A percentile compares a stretch with the other conserved stretches of the same genome.
Conservation (phyloP, 1,140 invertebrate genomes). For the Globodera ellingtonae region DNA sequence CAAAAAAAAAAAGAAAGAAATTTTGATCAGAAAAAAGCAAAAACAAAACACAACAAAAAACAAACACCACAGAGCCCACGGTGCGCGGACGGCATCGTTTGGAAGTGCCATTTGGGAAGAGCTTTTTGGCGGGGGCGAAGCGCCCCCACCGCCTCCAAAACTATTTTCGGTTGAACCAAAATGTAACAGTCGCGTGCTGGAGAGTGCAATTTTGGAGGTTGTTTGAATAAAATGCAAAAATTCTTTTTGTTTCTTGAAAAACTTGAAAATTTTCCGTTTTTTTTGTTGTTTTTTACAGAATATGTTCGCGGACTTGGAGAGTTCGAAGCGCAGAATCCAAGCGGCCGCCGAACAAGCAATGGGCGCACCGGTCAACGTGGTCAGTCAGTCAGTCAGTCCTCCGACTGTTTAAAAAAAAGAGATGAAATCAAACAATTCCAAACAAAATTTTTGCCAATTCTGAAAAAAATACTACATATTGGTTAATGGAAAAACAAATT, state of each 20-base stretch:
- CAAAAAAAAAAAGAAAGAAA: too few relatives aligned
- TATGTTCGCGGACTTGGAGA: slow-evolving; percentile 34
- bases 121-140: not conserved
- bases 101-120: not conserved
- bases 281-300: slow-evolving; percentile 13
- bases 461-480: not conserved
- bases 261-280: not conserved
- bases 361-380: slow-evolving; percentile 14
- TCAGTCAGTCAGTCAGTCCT: not conserved
- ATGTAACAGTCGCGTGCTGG: slow-evolving; percentile 20
- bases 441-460: not conserved
- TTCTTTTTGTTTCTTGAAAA: not conserved
- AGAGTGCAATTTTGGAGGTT: slow-evolving; percentile 19
- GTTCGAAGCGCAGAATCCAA: slow-evolving; percentile 37
- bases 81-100: slow-evolving; percentile 11
- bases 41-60: not conserved
- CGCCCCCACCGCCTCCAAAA: not conserved
- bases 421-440: not conserved
- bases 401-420: too few relatives aligned
- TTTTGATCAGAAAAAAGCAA: too few relatives aligned
- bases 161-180: not conserved
- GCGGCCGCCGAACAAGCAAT: slow-evolving; percentile 11
- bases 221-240: not conserved
- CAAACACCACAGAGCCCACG: slow-evolving; percentile 1
- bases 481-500: not conserved